Evolutionary conservation across 1,140 invertebrate genomes (phyloP), one percentile per base, ranked within the genome.

Genomic region (Cyphomyrmex costatus): DNA sequence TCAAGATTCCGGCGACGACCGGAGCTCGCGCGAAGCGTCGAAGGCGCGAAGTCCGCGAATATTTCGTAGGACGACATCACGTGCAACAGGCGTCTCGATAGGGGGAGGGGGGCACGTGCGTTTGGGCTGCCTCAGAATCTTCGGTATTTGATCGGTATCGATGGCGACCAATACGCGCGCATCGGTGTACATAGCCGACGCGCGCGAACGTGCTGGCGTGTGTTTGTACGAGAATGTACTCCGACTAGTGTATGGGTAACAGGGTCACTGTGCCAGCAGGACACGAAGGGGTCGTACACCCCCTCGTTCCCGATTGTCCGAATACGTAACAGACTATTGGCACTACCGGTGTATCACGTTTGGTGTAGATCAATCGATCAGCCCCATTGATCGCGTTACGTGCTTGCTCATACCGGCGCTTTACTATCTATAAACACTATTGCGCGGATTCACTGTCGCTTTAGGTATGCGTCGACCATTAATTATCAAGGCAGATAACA

Each of bases 51-150:
- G 79, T 86, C 88, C 88, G 70, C 76, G 77, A 88, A 90, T 90
- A 88, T 90, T 90, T 90, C 86, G 89, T 86, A 86, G 89, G 86
- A 77, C 82, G 82, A 91, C 85, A 88, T 84, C 68, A 49, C 70
- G 87, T 88, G 93, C 93, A 94, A 93, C 93, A 94, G 93, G 93
- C 93, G 85, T 70, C 83, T 87, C 80, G 86, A 82, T 89, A 70
- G 76, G 82, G 74, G 85, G 76, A 79, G 74, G 85, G 82, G 12
- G 46, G 88, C 82, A 88, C 86, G 86, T 86, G 86, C 78, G 80
- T 87, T 92, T 88, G 93, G 92, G 88, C 89, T 91, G 92, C 93
- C 93, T 93, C 92, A 93, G 93, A 94, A 94, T 94, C 92, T 93
- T 94, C 86, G 93, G 92, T 88, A 94, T 94, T 92, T 92, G 91